phyloP scores from a whole-genome alignment of 2,888 invertebrate genomes.

The Xestia rhomboidea region DNA sequence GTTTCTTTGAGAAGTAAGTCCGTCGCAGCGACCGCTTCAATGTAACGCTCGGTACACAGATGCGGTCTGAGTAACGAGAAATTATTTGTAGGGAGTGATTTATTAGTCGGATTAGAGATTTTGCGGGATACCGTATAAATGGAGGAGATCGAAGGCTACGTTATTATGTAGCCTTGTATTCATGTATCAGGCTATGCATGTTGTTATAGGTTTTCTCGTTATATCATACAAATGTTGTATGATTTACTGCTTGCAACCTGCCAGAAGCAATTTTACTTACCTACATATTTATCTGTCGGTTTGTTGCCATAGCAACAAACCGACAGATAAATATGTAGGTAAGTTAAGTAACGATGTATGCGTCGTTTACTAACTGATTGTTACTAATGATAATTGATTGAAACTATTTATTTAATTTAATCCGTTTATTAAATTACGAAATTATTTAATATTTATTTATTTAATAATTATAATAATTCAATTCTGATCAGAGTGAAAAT shows the following conservation, averaged over 20 bases:
- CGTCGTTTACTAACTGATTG: background rate
- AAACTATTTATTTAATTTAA: background rate
- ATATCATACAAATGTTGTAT: constrained; percentile 1
- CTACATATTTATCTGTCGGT: background rate
- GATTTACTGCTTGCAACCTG: constrained; percentile 28
- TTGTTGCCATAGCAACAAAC: no score
- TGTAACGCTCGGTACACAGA: constrained; percentile 81
- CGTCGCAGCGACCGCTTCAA: constrained; percentile 76
- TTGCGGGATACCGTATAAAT: constrained; percentile 54
- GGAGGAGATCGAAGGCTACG: constrained; percentile 42
- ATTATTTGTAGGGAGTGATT: constrained; percentile 77
- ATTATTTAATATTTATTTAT: no score
- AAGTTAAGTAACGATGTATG: no score
- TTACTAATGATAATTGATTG: background rate
- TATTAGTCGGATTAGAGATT: constrained; percentile 69
- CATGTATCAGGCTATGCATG: constrained; percentile 23
- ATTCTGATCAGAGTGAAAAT: background rate
- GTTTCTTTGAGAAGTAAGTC: constrained; percentile 77
- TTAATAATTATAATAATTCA: no score
- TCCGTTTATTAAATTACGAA: background rate
- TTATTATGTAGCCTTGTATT: constrained; percentile 32
- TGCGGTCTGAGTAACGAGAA: constrained; percentile 84
- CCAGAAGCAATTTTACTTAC: background rate
- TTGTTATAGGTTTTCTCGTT: background rate
- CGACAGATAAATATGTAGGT: no score